phyloP scores from a whole-genome alignment of 2,888 invertebrate species.

The Ashinkailepas kermadecensis region DNA sequence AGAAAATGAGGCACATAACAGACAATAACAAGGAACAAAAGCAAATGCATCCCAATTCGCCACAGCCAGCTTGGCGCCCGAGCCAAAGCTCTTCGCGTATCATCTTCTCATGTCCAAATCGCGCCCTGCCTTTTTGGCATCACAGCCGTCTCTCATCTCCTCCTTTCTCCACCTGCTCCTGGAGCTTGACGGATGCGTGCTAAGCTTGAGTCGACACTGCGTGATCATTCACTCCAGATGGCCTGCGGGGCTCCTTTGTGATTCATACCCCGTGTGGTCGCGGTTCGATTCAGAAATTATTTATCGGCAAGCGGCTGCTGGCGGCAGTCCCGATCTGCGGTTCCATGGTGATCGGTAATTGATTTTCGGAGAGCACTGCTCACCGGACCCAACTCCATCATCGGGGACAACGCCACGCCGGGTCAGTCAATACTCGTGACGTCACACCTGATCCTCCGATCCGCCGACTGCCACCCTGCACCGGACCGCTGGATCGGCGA shows the following conservation, averaged over 20 bases:
- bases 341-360: slow-evolving; percentile 3
- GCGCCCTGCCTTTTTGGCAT: too few relatives aligned
- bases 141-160: neutral
- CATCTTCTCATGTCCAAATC: too few relatives aligned
- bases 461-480: neutral
- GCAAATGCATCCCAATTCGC: too few relatives aligned
- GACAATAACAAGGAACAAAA: too few relatives aligned
- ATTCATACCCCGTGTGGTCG: neutral
- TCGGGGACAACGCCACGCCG: neutral
- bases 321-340: neutral
- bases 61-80: too few relatives aligned
- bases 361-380: neutral
- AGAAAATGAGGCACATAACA: too few relatives aligned
- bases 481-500: too few relatives aligned
- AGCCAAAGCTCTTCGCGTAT: too few relatives aligned
- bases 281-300: slow-evolving; percentile 9
- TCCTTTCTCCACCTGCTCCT: neutral
- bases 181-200: too few relatives aligned
- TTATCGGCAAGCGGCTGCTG: neutral
- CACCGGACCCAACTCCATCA: neutral
- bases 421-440: neutral
- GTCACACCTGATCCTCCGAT: neutral
- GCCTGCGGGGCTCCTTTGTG: neutral
- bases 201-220: too few relatives aligned
- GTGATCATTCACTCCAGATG: neutral